A percentile compares a stretch with the other conserved stretches of the same genome.
phyloP scores from a whole-genome alignment of 2,888 invertebrate species.

The Mythimna ferrago region DNA sequence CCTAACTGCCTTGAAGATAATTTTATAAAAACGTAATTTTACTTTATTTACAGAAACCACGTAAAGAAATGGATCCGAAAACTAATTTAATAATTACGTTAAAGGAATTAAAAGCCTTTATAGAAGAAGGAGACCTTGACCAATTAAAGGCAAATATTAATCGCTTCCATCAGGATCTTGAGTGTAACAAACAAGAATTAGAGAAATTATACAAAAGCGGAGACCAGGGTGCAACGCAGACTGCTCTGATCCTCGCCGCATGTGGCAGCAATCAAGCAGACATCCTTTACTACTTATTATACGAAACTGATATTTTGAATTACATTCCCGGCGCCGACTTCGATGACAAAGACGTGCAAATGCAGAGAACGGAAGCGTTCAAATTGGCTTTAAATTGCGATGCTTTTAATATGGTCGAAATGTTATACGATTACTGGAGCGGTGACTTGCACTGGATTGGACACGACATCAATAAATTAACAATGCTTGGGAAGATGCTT shows the following conservation, averaged over 20 bases:
- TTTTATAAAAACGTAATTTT: neutral
- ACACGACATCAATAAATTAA: conserved; percentile 13
- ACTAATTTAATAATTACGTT: neutral
- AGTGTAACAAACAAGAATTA: conserved; percentile 9
- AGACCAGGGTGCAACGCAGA: conserved; percentile 15
- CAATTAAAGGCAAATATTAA: conserved; percentile 2
- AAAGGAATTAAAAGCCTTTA: conserved; percentile 6
- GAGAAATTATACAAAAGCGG: neutral
- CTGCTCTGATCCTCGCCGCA: conserved; percentile 45
- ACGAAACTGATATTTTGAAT: conserved; percentile 32
- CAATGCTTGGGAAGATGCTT: conserved; percentile 23
- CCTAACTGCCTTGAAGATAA: too few species aligned
- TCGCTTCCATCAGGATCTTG: conserved; percentile 17
- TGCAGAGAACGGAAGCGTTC: conserved; percentile 31
- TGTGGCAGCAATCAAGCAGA: conserved; percentile 23
- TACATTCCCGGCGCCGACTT: conserved; percentile 25
- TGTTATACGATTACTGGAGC: conserved; percentile 52
- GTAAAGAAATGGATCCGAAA: conserved; percentile 9
- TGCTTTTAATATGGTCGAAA: conserved; percentile 39
- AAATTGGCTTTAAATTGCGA: conserved; percentile 22
- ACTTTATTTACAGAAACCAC: neutral
- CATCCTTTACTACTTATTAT: conserved; percentile 26
- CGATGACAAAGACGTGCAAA: conserved; percentile 12
- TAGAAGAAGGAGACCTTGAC: conserved; percentile 1
- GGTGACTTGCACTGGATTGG: conserved; percentile 41